phyloP scores from a whole-genome alignment of 2,113 vertebrate genomes.

The Glaucomys volans region DNA sequence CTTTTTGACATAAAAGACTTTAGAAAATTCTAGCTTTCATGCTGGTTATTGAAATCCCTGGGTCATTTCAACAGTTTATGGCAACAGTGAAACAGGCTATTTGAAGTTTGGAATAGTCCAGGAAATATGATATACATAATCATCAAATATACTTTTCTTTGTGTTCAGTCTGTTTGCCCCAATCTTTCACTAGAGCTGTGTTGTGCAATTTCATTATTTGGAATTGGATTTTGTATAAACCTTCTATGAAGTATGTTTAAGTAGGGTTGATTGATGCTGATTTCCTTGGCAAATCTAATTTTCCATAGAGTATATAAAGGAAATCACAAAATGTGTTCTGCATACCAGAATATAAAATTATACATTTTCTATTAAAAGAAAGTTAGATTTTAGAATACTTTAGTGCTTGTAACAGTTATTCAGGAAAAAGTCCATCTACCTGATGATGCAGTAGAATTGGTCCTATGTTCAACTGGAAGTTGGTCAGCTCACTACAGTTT shows the following conservation, averaged over 20 bases:
- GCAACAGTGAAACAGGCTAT: not conserved
- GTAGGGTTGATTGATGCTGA: conserved; percentile 34
- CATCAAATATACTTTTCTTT: not conserved
- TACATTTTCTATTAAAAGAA: conserved; percentile 48
- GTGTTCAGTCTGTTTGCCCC: not conserved
- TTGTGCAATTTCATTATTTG: conserved; percentile 61
- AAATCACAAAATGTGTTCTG: conserved; percentile 54
- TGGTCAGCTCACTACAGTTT: not conserved
- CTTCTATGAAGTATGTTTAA: conserved; percentile 50
- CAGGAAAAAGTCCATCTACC: conserved; percentile 26
- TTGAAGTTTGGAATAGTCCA: conserved; percentile 30
- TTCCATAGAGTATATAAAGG: conserved; percentile 57
- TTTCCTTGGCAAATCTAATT: conserved; percentile 59
- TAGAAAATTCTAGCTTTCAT: conserved; percentile 40
- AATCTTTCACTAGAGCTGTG: not conserved
- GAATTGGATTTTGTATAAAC: conserved; percentile 43
- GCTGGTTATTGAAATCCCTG: conserved; percentile 14
- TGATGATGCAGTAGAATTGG: not conserved
- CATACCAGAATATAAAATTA: conserved; percentile 45
- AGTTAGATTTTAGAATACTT: conserved; percentile 58
- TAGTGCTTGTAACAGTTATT: conserved; percentile 13
- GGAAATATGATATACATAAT: conserved; percentile 42
- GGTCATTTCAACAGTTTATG: conserved; percentile 43
- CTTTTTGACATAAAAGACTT: conserved; percentile 31
- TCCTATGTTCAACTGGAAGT: not conserved